Conservation (phyloP, 2,888 invertebrate genomes). For the Stenichneumon culpator region DNA sequence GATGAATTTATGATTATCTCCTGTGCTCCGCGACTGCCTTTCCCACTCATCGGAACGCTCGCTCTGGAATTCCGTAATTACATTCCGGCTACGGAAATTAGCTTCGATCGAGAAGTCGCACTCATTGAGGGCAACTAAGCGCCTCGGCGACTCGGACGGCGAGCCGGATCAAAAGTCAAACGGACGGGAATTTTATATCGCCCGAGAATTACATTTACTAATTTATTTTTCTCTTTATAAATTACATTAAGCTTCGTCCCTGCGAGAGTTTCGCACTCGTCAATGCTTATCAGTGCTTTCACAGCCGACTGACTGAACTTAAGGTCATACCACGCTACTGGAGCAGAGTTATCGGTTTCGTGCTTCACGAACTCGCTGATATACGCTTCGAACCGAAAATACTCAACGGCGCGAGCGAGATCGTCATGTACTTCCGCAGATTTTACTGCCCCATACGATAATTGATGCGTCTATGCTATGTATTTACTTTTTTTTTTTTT, state of each 20-base stretch:
- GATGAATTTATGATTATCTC: conserved; percentile 58
- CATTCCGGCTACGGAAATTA: conserved; percentile 65
- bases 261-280: not conserved
- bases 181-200: not conserved
- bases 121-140: conserved; percentile 48
- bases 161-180: conserved; percentile 12
- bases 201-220: not conserved
- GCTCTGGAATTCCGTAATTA: conserved; percentile 65
- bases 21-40: conserved; percentile 46
- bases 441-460: conserved; percentile 30
- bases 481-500: conserved; percentile 54
- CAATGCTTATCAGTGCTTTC: conserved; percentile 19
- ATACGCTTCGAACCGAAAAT: not conserved
- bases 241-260: conserved; percentile 9
- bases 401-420: conserved; percentile 18
- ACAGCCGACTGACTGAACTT: conserved; percentile 41
- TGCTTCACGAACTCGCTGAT: conserved; percentile 29
- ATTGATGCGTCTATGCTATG: conserved; percentile 35
- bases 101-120: conserved; percentile 53
- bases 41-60: conserved; percentile 33
- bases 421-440: conserved; percentile 1
- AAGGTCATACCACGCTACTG: not conserved
- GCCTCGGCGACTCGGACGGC: conserved; percentile 2
- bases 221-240: no score
- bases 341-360: conserved; percentile 42